phyloP scores from a whole-genome alignment of 2,113 vertebrate genomes.

The Gymnorhina tibicen region DNA sequence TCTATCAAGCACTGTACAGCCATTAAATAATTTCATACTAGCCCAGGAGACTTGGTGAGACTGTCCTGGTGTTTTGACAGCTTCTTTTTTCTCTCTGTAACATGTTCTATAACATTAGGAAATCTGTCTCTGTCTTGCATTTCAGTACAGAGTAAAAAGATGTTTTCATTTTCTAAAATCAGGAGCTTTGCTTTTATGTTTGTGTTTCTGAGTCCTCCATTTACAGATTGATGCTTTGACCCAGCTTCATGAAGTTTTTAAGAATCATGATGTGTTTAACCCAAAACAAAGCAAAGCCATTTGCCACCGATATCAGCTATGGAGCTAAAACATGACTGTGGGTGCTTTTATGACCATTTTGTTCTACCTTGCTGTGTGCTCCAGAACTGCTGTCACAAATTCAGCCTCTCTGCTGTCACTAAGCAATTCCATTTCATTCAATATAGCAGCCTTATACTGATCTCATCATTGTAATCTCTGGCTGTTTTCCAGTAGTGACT shows the following conservation, averaged over 20 bases:
- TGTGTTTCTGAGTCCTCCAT: not conserved
- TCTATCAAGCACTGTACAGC: not conserved
- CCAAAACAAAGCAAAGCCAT: not conserved
- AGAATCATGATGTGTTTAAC: not conserved
- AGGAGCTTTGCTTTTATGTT: not conserved
- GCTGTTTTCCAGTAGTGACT: not conserved
- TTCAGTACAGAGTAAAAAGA: not conserved
- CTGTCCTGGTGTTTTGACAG: not conserved
- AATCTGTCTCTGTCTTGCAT: not conserved
- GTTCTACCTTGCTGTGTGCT: not conserved
- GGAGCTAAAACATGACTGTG: not conserved
- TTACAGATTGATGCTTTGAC: not conserved
- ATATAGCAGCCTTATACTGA: not conserved
- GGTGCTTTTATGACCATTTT: not conserved
- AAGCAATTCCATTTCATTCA: not conserved
- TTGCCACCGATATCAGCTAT: not conserved
- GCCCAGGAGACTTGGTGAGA: not conserved
- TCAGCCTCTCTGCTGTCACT: not conserved
- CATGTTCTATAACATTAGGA: not conserved
- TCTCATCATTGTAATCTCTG: constrained; percentile 5
- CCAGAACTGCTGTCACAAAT: not conserved
- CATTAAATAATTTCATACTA: not conserved
- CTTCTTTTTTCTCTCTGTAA: not conserved
- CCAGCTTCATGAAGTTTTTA: not conserved
- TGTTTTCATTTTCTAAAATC: not conserved